Evolutionary conservation across 1,140 invertebrate genomes (phyloP), one percentile per base, ranked within the genome.

Genomic region (Drosophila pandora): DNA sequence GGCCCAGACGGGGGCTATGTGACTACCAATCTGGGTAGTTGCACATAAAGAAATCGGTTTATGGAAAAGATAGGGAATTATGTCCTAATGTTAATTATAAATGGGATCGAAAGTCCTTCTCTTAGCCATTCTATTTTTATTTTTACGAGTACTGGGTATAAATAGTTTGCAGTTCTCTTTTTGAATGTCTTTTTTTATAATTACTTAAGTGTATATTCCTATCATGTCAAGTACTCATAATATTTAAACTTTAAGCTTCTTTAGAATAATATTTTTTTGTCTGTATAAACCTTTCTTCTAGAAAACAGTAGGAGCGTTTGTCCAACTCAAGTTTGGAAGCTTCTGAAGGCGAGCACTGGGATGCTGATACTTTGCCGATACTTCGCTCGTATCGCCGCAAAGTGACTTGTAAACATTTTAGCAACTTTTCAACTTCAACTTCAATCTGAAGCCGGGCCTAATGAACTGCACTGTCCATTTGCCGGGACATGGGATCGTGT

Each of bases 381-480:
- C 41, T 43, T 53, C 13, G 50, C 50, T 54, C 32, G 65, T 57
- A 69, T 69, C 34, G 67, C 68, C 58, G 80, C 80, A 79, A 88
- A 88, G 83, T 88, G 83, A 88, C 83, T 88, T 88, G 83, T 88
- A 88, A 88, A 88, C 83, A 88, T 88, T 88, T 88, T 88, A 88
- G 83, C 83, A 88, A 87, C 79, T 87, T 87, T 87, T 88, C 78
- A 85, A 75, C 73, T 75, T 85, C 80, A 80, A 55, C 63, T 64
- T 59, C 55, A 77, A 54, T 47, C 37, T 78, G 50, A 34, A 17
- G 17, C 21, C 43, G 43, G 12, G 70, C 75, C 82, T 87, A 88
- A 87, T 87, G 82, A 87, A 87, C 83, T 79, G 62, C 47, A 48
- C 47, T 76, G 55, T 58, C 68, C 67, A 37, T 13, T 43, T 34